Percentiles rank a stretch among this genome's conserved stretches.
These are phyloP conservation scores for Drosophila parthenogenetica DNA, from an alignment of 2,888 invertebrate species.

Conservation along the genomic window DNA sequence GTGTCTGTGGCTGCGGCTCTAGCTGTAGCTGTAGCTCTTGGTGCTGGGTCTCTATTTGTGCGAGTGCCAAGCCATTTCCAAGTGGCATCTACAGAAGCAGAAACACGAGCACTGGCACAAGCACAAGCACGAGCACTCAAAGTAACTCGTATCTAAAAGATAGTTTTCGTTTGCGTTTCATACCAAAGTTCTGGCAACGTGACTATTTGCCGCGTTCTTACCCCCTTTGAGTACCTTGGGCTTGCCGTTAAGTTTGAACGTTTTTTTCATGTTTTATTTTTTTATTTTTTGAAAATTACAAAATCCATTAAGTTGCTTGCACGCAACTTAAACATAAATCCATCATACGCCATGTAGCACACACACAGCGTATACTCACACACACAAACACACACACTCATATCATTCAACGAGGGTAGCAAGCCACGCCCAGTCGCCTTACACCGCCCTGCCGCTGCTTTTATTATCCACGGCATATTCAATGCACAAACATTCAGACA, in stretches of 20 bases:
- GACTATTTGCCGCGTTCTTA: conserved; percentile 27
- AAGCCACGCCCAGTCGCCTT: conserved; percentile 54
- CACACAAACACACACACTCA: conserved; percentile 18
- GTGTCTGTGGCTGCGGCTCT: conserved; percentile 45
- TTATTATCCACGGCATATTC: conserved; percentile 79
- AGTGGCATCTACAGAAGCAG: conserved; percentile 40
- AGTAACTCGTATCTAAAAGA: conserved; percentile 50
- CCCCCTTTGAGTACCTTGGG: conserved; percentile 9
- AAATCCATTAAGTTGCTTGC: conserved; percentile 82
- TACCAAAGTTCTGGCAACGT: conserved; percentile 50
- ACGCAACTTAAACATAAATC: conserved; percentile 82
- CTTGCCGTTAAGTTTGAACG: conserved; percentile 53
- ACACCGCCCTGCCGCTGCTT: conserved; percentile 51
- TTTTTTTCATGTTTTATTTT: conserved; percentile 36
- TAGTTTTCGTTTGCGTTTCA: conserved; percentile 45
- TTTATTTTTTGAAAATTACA: conserved; percentile 70
- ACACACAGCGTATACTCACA: conserved; percentile 34
- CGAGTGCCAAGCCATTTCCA: conserved; percentile 39
- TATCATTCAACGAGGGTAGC: conserved; percentile 38
- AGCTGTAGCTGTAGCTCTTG: conserved; percentile 42
- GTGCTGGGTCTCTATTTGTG: conserved; percentile 36
- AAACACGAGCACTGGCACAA: conserved; percentile 12
- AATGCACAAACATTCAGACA: conserved; percentile 80
- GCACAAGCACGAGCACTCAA: conserved; percentile 28
- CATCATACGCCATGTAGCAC: conserved; percentile 80